Evolutionary conservation across 2,888 invertebrate species (phyloP), one percentile per base, ranked within the genome.

Genomic region (Cosmia pyralina): DNA sequence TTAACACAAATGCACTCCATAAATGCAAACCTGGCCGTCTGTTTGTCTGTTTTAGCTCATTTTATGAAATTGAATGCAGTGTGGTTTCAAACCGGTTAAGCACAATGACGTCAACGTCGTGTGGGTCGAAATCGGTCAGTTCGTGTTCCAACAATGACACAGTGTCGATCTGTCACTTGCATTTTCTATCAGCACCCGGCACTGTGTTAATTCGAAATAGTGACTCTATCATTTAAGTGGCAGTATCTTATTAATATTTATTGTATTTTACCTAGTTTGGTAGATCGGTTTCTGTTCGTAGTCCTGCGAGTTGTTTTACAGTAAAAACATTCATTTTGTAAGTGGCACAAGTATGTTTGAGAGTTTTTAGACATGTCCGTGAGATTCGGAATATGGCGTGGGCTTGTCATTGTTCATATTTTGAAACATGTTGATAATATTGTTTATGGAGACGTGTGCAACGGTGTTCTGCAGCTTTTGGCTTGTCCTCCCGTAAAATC

Each of bases 31-130:
- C 17, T 48, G 22, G 38, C 52, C 13, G 46, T 80, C 58, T 53
- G 63, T 77, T 72, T 79, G 46, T 80, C 58, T 53, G 63, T 77
- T 72, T 79, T 60, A 66, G 58, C 64, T 71, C 41, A 73, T 77
- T 75, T 77, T 70, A 72, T 75, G 58, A 75, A 74, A 75, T 79
- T 71, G 66, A 83, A 87, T 86, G 85, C 85, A 86, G 72, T 81
- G 77, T 85, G 72, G 68, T 68, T 75, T 57, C 76, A 77, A 91
- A 92, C 93, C 90, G 90, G 92, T 93, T 81, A 60, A 74, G 72
- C 78, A 70, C 34, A 44, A 79, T 92, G 91, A 91, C 92, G 92
- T 92, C 91, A 92, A 60, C 78, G 62, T 72, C 78, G 62, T 72
- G 89, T 90, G 85, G 90, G 90, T 77, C 72, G 84, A 64, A 71